Base-by-base conservation (phyloP, 1,140 invertebrate species). In the Cyphomyrmex costatus region DNA sequence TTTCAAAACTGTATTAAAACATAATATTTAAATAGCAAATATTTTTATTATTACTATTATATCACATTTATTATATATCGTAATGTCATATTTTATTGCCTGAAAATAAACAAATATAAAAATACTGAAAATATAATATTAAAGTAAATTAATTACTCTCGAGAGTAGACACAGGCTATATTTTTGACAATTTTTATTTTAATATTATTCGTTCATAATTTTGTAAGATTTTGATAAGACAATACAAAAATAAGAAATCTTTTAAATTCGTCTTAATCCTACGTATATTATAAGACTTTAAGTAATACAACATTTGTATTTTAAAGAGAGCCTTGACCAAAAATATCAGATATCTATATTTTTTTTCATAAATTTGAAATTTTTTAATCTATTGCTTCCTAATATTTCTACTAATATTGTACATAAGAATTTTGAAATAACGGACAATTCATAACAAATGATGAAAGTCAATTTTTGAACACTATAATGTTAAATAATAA, bases 51-150 rank as follows among this genome's bases (percentile, higher is more conserved):
- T 42, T 42, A 42, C 36, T 53, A 53, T n/a, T 53, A 53, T n/a
- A 19, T 53, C 0, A 53, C 6, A 6, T 19, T 19, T 51, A 51
- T 19, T 51, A 42, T 8, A n/a, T 21, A 5, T 33, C 30, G 19
- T n/a, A 4, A 76, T 8, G 24, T 33, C 27, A 46, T 42, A 19
- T 73, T n/a, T 56, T 53, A 56, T 42, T 16, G 5, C n/a, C 30
- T 73, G 27, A 27, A 27, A 42, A 19, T 27, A 49, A 71, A 53
- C 56, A 33, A 74, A 42, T 7, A 74, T 12, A 73, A 30, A 73
- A 30, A 60, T 60, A 60, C 6, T 8, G 61, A 63, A 73, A 16
- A 21, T 74, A 63, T 63, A 61, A 19, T 27, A 27, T 5, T 65
- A 21, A 65, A 65, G 0, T 53, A 49, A 53, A 10, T 30, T 5